A percentile compares a stretch with the other conserved stretches of the same genome.
phyloP scores from a whole-genome alignment of 2,113 vertebrate species.

The Hucho hucho region DNA sequence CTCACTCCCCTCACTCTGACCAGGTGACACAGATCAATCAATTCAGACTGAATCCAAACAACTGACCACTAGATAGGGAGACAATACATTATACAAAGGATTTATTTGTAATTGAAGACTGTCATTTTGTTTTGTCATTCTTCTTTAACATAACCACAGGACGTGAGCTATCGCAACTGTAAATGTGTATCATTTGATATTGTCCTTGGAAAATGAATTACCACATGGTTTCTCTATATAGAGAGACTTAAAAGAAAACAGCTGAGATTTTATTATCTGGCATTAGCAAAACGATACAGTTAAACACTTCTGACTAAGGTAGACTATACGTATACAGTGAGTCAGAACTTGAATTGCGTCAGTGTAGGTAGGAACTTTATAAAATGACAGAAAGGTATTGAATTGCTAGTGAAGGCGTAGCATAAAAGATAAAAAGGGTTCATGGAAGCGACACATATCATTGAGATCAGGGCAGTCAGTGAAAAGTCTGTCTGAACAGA shows the following conservation, averaged over 20 bases:
- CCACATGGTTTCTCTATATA: slow-evolving; percentile 63
- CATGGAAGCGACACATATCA: slow-evolving; percentile 44
- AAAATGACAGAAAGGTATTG: too few species aligned
- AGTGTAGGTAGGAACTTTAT: slow-evolving; percentile 69
- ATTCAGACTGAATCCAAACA: slow-evolving; percentile 31
- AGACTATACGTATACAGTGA: background rate
- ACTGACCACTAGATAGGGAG: slow-evolving; percentile 43
- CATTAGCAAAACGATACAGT: background rate
- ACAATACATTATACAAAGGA: background rate
- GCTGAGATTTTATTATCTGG: background rate
- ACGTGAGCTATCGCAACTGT: slow-evolving; percentile 55
- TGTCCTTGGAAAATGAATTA: slow-evolving; percentile 64
- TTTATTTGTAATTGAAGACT: background rate
- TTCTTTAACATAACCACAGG: slow-evolving; percentile 61
- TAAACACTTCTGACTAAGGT: too few species aligned
- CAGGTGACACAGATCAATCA: slow-evolving; percentile 16
- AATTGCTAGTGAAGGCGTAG: too few species aligned
- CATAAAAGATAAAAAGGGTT: too few species aligned
- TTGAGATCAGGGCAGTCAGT: background rate
- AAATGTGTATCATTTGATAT: slow-evolving; percentile 68
- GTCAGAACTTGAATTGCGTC: background rate
- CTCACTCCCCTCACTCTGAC: slow-evolving; percentile 38
- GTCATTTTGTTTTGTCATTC: background rate
- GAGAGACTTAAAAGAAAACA: slow-evolving; percentile 8
- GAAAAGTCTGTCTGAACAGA: background rate